Base-by-base conservation (phyloP, 1,140 invertebrate species). In the Drosophila hydei region DNA sequence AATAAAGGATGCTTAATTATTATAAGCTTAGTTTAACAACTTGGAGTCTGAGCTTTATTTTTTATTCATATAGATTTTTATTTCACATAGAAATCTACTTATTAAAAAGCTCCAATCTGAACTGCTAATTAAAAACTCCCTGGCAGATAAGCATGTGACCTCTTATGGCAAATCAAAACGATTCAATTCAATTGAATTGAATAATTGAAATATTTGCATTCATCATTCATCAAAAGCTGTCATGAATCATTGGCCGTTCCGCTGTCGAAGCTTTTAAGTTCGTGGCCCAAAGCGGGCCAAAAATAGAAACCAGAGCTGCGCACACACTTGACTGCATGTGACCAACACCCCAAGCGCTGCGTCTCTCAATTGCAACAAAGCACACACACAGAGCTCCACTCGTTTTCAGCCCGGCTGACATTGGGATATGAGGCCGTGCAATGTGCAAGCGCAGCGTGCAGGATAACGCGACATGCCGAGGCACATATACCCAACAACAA, bases 311-410 rank as follows among this genome's bases (percentile, higher is more conserved):
- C 52, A 18, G 50, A 68, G 70, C 55, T 55, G 55, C 14, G 7
- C 62, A 33, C 62, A 72, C 63, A 45, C 43, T 71, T 9, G 51
- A 16, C 55, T 56, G 58, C 71, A 73, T 73, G 71, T 73, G 64
- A 73, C 64, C 51, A 55, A 1, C n/a, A 16, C 43, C 25, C 11
- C 33, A 11, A 23, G 8, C 11, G 30, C 23, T 45, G 40, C 19
- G 27, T 25, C 40, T 3, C 27, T 50, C 40, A 3, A 33, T 51
- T n/a, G 27, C 16, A 7, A 1, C 25, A 16, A 40, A 19, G n/a
- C 25, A 33, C n/a, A 8, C 6, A 30, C 7, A 30, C 6, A 30
- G 8, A 30, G 9, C 2, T 8, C 27, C 27, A 8, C 27, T 33
- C 30, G 30, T 11, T 33, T 33, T 42, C 14, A 42, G 38, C 38